phyloP scores from a whole-genome alignment of 2,888 invertebrate genomes.

The Lasioglossum malachurum region DNA sequence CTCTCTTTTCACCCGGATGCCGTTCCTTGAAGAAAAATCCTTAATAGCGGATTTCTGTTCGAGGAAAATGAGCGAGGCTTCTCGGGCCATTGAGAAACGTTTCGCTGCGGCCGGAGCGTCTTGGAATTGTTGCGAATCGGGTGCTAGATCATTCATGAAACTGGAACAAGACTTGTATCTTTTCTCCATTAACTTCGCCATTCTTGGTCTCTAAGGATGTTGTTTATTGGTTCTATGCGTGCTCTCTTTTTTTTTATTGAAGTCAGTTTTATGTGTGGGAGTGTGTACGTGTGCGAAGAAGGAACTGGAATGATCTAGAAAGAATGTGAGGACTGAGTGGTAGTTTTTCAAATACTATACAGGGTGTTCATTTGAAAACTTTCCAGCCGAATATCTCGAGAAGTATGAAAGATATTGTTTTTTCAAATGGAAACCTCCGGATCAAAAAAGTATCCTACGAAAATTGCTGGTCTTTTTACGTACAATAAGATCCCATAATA shows the following conservation, averaged over 20 bases:
- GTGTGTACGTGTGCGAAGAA: no score
- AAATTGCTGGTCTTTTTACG: no score
- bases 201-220: not conserved
- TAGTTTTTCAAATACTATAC: no score
- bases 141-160: not conserved
- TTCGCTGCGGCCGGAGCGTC: not conserved
- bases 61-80: constrained; percentile 6
- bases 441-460: no score
- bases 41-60: constrained; percentile 9
- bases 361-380: no score
- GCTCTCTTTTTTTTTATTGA: not conserved
- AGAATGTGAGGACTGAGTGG: no score
- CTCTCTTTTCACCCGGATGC: not conserved
- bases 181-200: not conserved
- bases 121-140: not conserved
- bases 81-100: not conserved
- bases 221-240: not conserved
- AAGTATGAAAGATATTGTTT: no score
- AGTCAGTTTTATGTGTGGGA: not conserved
- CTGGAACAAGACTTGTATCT: constrained; percentile 8
- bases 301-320: no score
- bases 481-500: no score
- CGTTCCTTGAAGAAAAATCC: constrained; percentile 3
- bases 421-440: no score
- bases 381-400: no score